phyloP scores from a whole-genome alignment of 2,113 vertebrate species.

The Carollia perspicillata region DNA sequence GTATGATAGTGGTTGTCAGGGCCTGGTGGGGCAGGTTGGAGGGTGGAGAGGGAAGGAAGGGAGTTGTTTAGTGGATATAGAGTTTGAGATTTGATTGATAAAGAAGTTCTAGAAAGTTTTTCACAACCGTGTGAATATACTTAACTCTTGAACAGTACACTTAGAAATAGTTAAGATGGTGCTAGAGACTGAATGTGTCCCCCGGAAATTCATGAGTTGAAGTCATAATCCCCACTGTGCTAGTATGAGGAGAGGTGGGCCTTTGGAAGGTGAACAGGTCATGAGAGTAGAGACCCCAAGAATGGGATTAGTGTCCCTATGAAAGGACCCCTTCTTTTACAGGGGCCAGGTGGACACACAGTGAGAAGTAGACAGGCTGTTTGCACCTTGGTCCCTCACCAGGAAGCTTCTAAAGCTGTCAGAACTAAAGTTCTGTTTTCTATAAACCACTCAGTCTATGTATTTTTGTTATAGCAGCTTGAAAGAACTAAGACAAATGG shows the following conservation, averaged over 20 bases:
- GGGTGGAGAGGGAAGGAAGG: neutral
- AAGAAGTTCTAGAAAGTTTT: neutral
- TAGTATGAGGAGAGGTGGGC: neutral
- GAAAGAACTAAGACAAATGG: neutral
- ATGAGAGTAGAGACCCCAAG: neutral
- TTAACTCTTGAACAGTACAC: neutral
- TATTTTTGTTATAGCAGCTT: neutral
- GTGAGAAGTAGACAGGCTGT: neutral
- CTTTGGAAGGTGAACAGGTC: neutral
- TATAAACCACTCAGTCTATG: neutral
- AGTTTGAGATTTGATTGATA: neutral
- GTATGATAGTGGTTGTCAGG: neutral
- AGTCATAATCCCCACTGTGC: neutral
- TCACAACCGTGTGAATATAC: neutral
- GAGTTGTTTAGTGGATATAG: neutral
- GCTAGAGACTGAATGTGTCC: neutral
- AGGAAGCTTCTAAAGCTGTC: neutral
- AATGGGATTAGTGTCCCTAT: neutral
- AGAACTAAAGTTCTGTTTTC: neutral
- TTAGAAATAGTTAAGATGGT: neutral
- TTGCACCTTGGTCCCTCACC: neutral
- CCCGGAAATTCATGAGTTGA: neutral
- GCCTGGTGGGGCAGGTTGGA: accelerated
- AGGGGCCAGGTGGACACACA: neutral
- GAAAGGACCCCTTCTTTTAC: neutral